phyloP scores from a whole-genome alignment of 2,888 invertebrate species.

The Leistus spinibarbis region DNA sequence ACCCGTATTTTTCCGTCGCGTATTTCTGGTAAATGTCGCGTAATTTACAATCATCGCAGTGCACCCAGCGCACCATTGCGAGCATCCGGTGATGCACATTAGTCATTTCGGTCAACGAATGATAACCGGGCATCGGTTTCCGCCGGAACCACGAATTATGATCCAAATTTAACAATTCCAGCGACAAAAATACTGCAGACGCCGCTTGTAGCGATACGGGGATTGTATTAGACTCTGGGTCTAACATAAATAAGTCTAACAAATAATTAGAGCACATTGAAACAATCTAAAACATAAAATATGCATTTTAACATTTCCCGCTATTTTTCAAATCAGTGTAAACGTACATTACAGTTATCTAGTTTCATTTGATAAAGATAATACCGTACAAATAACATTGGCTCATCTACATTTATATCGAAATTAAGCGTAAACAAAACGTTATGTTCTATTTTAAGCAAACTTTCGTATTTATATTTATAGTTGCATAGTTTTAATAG shows the following conservation, averaged over 20 bases:
- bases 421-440: constrained; percentile 16
- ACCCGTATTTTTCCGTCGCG: constrained; percentile 23
- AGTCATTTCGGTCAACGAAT: not conserved
- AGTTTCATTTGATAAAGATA: constrained; percentile 24
- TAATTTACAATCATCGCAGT: constrained; percentile 1
- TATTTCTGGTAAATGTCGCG: constrained; percentile 18
- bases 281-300: constrained; percentile 16
- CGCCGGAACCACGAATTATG: not conserved
- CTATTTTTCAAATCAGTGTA: not conserved
- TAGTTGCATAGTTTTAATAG: constrained; percentile 7
- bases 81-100: not conserved
- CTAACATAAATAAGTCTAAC: constrained; percentile 12
- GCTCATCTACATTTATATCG: constrained; percentile 15
- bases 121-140: constrained; percentile 7
- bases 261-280: constrained; percentile 15
- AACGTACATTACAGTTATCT: constrained; percentile 26
- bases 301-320: no score
- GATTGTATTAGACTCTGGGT: constrained; percentile 5
- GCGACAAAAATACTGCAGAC: constrained; percentile 11
- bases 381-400: constrained; percentile 22
- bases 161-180: constrained; percentile 12
- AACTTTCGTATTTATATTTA: constrained; percentile 4
- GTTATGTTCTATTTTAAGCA: constrained; percentile 13
- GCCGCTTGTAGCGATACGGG: constrained; percentile 18
- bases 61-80: not conserved